Conservation (phyloP, 2,888 invertebrate genomes). For the Lithophane semibrunnea region DNA sequence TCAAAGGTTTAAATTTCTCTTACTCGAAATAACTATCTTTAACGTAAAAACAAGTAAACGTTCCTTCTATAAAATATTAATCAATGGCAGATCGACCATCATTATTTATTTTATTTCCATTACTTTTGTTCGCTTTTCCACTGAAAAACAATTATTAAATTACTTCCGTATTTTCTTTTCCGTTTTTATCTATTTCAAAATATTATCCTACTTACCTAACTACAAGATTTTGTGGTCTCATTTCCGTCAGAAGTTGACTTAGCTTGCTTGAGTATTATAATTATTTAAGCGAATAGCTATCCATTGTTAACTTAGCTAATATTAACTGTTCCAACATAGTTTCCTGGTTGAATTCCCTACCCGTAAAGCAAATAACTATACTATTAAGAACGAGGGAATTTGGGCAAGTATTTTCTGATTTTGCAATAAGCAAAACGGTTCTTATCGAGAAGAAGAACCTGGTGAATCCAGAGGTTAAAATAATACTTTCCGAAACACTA, state of each 20-base stretch:
- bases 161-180: neutral
- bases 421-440: neutral
- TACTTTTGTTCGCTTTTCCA: neutral
- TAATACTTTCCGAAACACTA: no score
- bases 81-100: neutral
- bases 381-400: constrained; percentile 6
- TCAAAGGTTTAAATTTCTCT: neutral
- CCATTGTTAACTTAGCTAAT: constrained; percentile 40
- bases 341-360: constrained; percentile 17
- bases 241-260: neutral
- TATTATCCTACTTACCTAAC: no score
- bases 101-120: constrained; percentile 20
- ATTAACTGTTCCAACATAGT: constrained; percentile 46
- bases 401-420: neutral
- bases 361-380: constrained; percentile 21
- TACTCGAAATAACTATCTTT: no score
- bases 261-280: constrained; percentile 42
- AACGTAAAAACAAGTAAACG: neutral
- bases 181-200: neutral
- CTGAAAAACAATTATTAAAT: neutral
- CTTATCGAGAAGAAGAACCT: neutral
- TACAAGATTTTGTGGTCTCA: constrained; percentile 2
- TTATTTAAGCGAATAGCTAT: constrained; percentile 42
- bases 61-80: neutral
- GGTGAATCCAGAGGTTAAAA: no score